phyloP scores from a whole-genome alignment of 2,888 invertebrate species.

The Amphimallon solstitiale region DNA sequence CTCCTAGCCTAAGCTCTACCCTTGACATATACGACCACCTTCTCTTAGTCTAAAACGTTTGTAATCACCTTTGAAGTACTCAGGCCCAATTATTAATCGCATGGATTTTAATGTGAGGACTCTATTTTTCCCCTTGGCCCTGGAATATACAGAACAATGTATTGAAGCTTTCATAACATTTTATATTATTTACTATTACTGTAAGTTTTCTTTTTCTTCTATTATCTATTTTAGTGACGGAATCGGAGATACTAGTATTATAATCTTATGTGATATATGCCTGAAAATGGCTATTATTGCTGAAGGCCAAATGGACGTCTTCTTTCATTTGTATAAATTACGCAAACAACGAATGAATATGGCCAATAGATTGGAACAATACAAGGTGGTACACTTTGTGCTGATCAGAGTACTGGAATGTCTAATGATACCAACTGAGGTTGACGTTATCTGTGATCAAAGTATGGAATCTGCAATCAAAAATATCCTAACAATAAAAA shows the following conservation, averaged over 20 bases:
- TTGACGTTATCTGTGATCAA: slow-evolving; percentile 56
- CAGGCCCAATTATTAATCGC: too few relatives aligned
- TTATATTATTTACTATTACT: too few relatives aligned
- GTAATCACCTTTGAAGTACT: too few relatives aligned
- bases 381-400: slow-evolving; percentile 63
- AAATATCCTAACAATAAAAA: slow-evolving; percentile 49
- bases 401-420: slow-evolving; percentile 57
- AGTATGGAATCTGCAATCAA: slow-evolving; percentile 51
- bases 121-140: too few relatives aligned
- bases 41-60: too few relatives aligned
- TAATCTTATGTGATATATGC: slow-evolving; percentile 68
- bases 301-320: slow-evolving; percentile 57
- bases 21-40: too few relatives aligned
- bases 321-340: slow-evolving; percentile 54
- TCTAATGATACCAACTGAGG: slow-evolving; percentile 55
- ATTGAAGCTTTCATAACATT: too few relatives aligned
- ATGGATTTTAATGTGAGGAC: too few relatives aligned
- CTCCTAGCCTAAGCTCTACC: too few relatives aligned
- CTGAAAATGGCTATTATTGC: slow-evolving; percentile 64
- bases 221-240: slow-evolving; percentile 71
- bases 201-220: too few relatives aligned
- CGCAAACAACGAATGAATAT: slow-evolving; percentile 59
- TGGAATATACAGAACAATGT: too few relatives aligned
- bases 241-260: slow-evolving; percentile 70
- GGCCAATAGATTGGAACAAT: slow-evolving; percentile 63